phyloP scores from a whole-genome alignment of 2,888 invertebrate genomes.

The Lasioglossum lativentre region DNA sequence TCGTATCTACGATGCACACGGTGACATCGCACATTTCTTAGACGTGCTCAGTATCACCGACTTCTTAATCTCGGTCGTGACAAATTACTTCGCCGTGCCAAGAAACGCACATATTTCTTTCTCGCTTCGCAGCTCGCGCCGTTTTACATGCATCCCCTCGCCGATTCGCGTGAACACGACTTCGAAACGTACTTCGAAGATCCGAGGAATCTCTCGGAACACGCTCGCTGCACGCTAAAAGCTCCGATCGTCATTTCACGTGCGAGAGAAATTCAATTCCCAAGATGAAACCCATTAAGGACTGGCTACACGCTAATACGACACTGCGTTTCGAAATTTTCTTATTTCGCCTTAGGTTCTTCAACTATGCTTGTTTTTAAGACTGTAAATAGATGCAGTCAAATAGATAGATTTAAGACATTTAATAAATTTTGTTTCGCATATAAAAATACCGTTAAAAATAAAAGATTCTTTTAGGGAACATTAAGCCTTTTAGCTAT shows the following conservation, averaged over 20 bases:
- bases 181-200: slow-evolving; percentile 8
- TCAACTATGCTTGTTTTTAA: neutral
- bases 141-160: slow-evolving; percentile 40
- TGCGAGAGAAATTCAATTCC: neutral
- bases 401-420: too few species aligned
- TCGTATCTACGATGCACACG: slow-evolving; percentile 39
- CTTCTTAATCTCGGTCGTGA: slow-evolving; percentile 62
- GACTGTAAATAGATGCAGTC: neutral
- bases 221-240: neutral
- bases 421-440: neutral
- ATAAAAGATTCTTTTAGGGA: too few species aligned
- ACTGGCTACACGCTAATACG: neutral
- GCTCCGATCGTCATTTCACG: neutral
- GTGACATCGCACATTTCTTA: slow-evolving; percentile 59
- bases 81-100: slow-evolving; percentile 55
- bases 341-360: neutral
- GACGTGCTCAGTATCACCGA: slow-evolving; percentile 47
- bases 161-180: slow-evolving; percentile 14
- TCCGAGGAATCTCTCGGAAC: slow-evolving; percentile 13
- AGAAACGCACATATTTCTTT: slow-evolving; percentile 39
- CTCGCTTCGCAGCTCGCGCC: neutral
- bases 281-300: neutral
- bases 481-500: too few species aligned
- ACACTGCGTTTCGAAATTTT: neutral
- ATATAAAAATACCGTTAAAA: too few species aligned